These are phyloP conservation scores for Ectropis grisescens DNA, from an alignment of 1,140 invertebrate species.

Conservation along the genomic window DNA sequence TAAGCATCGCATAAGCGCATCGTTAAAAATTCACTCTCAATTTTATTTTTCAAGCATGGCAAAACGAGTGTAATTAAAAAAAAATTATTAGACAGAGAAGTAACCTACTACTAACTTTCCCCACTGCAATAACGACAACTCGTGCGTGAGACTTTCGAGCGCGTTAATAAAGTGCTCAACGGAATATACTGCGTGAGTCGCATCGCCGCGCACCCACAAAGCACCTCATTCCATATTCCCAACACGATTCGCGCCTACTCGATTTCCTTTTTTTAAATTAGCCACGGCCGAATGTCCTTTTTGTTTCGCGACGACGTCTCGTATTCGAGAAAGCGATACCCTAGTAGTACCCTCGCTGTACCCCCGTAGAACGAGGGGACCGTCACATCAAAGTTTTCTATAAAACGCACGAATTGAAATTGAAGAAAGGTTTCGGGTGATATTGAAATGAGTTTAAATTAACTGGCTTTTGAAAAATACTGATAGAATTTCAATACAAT, in stretches of 20 bases:
- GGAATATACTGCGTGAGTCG: constrained; percentile 34
- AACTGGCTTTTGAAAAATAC: too few relatives aligned
- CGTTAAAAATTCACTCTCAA: background rate
- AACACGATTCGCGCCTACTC: constrained; percentile 33
- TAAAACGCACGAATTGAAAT: constrained; percentile 18
- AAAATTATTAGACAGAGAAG: too few relatives aligned
- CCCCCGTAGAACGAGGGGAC: constrained; percentile 11
- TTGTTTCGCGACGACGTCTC: constrained; percentile 45
- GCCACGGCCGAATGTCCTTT: constrained; percentile 54
- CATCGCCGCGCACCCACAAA: constrained; percentile 54
- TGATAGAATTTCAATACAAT: too few relatives aligned
- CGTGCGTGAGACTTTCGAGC: constrained; percentile 9
- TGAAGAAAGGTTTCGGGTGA: constrained; percentile 10
- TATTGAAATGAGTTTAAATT: too few relatives aligned
- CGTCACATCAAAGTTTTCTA: constrained; percentile 22
- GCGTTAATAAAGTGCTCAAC: constrained; percentile 47
- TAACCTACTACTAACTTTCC: too few relatives aligned
- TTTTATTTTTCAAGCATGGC: constrained; percentile 6
- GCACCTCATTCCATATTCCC: constrained; percentile 49
- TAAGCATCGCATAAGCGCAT: too few relatives aligned
- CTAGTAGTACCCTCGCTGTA: constrained; percentile 3
- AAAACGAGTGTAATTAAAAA: too few relatives aligned
- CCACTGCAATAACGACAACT: too few relatives aligned
- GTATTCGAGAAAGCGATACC: constrained; percentile 21
- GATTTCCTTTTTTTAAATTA: constrained; percentile 66